These are phyloP conservation scores for Umimayanthus kanabou DNA, from an alignment of 92 coral and sea anemone genomes.

Conservation along the genomic window DNA sequence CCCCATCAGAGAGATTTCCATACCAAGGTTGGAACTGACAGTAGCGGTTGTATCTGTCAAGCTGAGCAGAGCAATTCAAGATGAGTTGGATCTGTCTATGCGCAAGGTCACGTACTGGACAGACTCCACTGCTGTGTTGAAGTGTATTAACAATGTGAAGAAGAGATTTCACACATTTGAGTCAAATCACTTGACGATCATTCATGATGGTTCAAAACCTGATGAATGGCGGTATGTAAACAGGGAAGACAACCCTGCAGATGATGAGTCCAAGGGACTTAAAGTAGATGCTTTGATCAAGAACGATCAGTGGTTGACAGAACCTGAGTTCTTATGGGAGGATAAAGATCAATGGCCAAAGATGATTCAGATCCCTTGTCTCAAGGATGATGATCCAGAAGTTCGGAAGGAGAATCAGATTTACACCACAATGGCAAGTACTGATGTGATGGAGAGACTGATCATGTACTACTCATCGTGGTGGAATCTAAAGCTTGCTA, in stretches of 20 bases:
- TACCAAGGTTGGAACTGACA: constrained; percentile 30
- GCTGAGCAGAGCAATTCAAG: constrained; percentile 24
- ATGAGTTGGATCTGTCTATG: constrained; percentile 37
- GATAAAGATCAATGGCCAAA: neutral
- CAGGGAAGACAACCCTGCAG: constrained; percentile 25
- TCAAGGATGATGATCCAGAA: constrained; percentile 56
- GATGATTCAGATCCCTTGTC: constrained; percentile 22
- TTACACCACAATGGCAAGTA: constrained; percentile 32
- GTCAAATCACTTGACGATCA: constrained; percentile 33
- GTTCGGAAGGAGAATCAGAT: constrained; percentile 54
- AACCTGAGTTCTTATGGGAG: constrained; percentile 45
- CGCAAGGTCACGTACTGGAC: constrained; percentile 32
- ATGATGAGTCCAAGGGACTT: constrained; percentile 58
- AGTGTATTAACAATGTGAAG: constrained; percentile 32
- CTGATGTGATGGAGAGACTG: constrained; percentile 37
- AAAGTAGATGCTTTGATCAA: constrained; percentile 48
- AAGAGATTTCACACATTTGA: constrained; percentile 29
- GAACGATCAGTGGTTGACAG: constrained; percentile 62
- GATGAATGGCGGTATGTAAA: constrained; percentile 33
- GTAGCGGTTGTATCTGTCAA: neutral
- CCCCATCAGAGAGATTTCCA: constrained; percentile 47
- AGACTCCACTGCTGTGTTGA: constrained; percentile 30
- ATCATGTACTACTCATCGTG: constrained; percentile 51
- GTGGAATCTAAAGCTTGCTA: constrained; percentile 69
- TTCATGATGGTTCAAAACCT: constrained; percentile 7